Base-by-base conservation (phyloP, 2,797 vertebrate genomes). In the Rhinoraja longicauda region DNA sequence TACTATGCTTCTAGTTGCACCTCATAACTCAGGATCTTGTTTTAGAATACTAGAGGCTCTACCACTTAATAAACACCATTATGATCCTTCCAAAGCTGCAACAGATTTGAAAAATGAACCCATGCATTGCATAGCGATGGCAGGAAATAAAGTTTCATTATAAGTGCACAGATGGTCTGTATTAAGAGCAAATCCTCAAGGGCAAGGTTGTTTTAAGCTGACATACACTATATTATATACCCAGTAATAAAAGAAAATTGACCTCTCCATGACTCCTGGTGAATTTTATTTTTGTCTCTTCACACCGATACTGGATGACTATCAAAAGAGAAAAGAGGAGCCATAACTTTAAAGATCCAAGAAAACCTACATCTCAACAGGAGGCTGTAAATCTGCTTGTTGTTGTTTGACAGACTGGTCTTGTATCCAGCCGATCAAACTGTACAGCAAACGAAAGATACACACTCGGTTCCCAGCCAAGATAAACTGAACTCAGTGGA, bases 91-190 rank as follows among this genome's bases (percentile, higher is more conserved):
- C 59, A 88, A 88, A 88, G 95, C 94, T 95, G 94, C 93, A 94
- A 93, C 94, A 93, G 95, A 94, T 94, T 96, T 95, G 95, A 96
- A 95, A 94, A 67, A 95, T 94, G 95, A 95, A 96, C 95, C 93
- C 95, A 95, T 95, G 96, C 96, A 96, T 95, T 95, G 94, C 93
- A 95, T 17, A 70, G 95, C 94, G 95, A 96, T 93, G 95, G 96
- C 95, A 96, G 96, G 97, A 97, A 97, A 97, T 97, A 96, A 88
- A 96, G 96, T 96, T 95, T 96, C 96, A 96, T 97, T 97, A 96
- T 97, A 96, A 96, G 96, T 94, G 96, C 96, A 95, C 98, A 99
- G 97, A 97, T 99, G 98, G 97, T 98, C 98, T 96, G 95, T 94
- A 97, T 99, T 99, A 98, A 77, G 94, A 95, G 96, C 95, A 97